Percentiles rank a stretch among this genome's conserved stretches.
phyloP scores from a whole-genome alignment of 2,797 vertebrate species.

The Sebastes hubbsi region DNA sequence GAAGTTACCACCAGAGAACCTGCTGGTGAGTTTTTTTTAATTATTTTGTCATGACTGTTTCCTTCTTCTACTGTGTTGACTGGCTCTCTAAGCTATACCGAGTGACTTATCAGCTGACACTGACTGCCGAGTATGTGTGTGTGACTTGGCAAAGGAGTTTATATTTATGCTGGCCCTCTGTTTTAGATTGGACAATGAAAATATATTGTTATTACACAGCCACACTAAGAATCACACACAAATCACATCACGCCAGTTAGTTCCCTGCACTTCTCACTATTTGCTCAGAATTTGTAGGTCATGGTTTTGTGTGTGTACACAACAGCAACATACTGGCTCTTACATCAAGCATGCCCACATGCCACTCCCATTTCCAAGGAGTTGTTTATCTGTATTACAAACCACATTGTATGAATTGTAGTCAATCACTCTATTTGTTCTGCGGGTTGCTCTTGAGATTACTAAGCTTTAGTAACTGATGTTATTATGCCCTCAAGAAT shows the following conservation, averaged over 20 bases:
- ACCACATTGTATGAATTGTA: not conserved
- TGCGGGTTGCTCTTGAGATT: not conserved
- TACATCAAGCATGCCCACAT: not conserved
- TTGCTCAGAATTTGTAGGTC: not conserved
- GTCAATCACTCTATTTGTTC: not conserved
- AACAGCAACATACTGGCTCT: not conserved
- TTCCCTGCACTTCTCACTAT: not conserved
- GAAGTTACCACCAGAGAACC: not conserved
- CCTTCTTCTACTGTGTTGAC: not conserved
- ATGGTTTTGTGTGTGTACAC: slow-evolving; percentile 29
- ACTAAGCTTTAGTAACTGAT: not conserved
- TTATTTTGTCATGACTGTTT: not conserved
- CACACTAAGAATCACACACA: not conserved
- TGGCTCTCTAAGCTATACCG: not conserved
- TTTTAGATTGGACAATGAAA: not conserved
- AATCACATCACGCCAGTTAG: not conserved
- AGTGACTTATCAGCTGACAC: slow-evolving; percentile 45
- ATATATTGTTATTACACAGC: not conserved
- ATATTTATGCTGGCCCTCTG: not conserved
- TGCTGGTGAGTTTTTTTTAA: not conserved
- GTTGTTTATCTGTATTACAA: not conserved
- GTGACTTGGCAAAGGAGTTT: not conserved
- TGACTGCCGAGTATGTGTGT: not conserved
- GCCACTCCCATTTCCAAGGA: not conserved
- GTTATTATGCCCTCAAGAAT: not conserved